Conservation (phyloP, 2,888 invertebrate genomes). For the Entomobrya multifasciata region DNA sequence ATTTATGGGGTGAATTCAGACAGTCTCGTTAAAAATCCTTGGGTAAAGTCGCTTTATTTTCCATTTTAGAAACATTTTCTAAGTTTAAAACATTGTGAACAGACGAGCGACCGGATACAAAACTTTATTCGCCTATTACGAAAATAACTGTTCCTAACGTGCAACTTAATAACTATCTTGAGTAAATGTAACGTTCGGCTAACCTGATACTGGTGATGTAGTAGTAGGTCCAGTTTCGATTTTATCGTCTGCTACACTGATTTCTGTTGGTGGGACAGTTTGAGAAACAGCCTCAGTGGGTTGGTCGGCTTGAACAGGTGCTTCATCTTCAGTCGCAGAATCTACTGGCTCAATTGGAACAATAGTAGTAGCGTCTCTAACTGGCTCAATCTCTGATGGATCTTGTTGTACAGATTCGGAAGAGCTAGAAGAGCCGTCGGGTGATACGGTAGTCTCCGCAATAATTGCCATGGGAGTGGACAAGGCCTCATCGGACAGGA, state of each 20-base stretch:
- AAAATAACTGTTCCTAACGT: too few relatives aligned
- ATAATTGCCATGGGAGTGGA: constrained; percentile 35
- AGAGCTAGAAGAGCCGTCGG: neutral
- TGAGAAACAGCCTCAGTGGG: constrained; percentile 38
- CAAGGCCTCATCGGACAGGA: constrained; percentile 26
- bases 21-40: too few relatives aligned
- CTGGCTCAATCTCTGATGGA: constrained; percentile 32
- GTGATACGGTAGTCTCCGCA: constrained; percentile 29
- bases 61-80: too few relatives aligned
- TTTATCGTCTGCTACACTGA: constrained; percentile 52
- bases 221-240: constrained; percentile 30
- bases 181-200: too few relatives aligned
- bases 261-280: constrained; percentile 50
- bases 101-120: too few relatives aligned
- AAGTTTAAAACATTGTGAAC: neutral
- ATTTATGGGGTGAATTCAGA: too few relatives aligned
- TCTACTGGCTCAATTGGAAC: constrained; percentile 46
- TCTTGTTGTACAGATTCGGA: neutral
- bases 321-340: constrained; percentile 54
- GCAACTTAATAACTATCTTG: too few relatives aligned
- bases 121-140: too few relatives aligned
- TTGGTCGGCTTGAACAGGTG: constrained; percentile 62
- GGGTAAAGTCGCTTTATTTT: too few relatives aligned
- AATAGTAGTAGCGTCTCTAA: constrained; percentile 16
- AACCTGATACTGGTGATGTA: constrained; percentile 40